These are phyloP conservation scores for Eciton burchellii DNA, from an alignment of 1,140 invertebrate genomes.

Conservation along the genomic window DNA sequence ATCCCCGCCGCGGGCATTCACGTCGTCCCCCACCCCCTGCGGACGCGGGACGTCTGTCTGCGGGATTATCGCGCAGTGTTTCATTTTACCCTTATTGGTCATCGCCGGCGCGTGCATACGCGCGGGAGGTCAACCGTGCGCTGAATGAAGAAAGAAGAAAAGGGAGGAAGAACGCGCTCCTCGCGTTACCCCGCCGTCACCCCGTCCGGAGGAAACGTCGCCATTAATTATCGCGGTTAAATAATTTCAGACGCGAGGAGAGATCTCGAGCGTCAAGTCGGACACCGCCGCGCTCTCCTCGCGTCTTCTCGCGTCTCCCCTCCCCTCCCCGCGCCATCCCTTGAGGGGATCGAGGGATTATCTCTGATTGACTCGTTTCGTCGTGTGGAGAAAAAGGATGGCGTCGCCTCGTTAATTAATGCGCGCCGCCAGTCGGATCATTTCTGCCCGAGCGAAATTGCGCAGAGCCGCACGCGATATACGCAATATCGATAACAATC, in stretches of 20 bases:
- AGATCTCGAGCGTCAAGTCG: constrained; percentile 32
- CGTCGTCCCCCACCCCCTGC: too few relatives aligned
- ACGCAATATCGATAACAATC: not conserved
- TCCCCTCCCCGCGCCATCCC: not conserved
- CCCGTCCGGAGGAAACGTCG: constrained; percentile 46
- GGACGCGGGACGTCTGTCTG: constrained; percentile 8
- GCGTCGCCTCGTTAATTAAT: constrained; percentile 53
- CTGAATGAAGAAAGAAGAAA: constrained; percentile 30
- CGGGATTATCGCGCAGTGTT: constrained; percentile 40
- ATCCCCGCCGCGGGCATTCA: not conserved
- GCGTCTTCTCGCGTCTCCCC: not conserved
- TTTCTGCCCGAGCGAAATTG: constrained; percentile 34
- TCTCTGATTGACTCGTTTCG: constrained; percentile 50
- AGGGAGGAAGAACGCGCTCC: not conserved
- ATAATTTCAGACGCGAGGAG: constrained; percentile 48
- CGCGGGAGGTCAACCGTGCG: constrained; percentile 41
- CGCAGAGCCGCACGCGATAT: not conserved
- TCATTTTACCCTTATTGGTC: constrained; percentile 13
- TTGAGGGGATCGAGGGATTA: constrained; percentile 15
- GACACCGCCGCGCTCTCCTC: not conserved
- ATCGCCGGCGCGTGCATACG: constrained; percentile 24
- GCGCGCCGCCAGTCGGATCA: constrained; percentile 17
- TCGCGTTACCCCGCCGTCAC: not conserved
- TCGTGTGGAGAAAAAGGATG: constrained; percentile 18
- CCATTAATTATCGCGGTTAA: constrained; percentile 51